Percentiles rank a stretch among this genome's conserved stretches.
phyloP scores from a whole-genome alignment of 2,797 vertebrate genomes.

The Chaunax sp. region DNA sequence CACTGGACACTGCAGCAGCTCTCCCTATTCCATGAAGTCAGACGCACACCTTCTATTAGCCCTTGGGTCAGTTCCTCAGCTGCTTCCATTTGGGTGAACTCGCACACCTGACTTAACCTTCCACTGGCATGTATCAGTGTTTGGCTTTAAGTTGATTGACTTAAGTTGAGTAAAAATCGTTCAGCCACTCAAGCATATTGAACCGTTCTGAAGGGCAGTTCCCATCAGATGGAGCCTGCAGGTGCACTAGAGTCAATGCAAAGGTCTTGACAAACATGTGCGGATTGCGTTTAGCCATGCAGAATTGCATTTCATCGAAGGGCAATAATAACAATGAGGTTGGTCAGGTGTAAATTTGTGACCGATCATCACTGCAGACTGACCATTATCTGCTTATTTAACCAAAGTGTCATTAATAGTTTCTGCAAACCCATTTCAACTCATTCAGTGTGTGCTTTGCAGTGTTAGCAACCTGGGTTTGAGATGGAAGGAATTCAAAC shows the following conservation, averaged over 20 bases:
- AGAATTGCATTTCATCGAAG: slow-evolving; percentile 21
- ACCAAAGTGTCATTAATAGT: slow-evolving; percentile 32
- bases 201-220: slow-evolving; percentile 65
- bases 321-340: neutral
- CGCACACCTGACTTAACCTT: slow-evolving; percentile 74
- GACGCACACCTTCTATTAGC: slow-evolving; percentile 63
- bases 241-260: slow-evolving; percentile 32
- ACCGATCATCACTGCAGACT: slow-evolving; percentile 2
- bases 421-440: slow-evolving; percentile 21
- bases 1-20: slow-evolving; percentile 45
- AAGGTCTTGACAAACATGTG: slow-evolving; percentile 7
- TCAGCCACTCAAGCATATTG: slow-evolving; percentile 59
- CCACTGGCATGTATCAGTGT: slow-evolving; percentile 73
- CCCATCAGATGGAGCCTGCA: slow-evolving; percentile 39
- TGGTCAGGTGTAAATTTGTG: slow-evolving; percentile 26
- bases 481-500: slow-evolving; percentile 19
- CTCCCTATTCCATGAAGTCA: slow-evolving; percentile 44
- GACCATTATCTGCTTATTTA: slow-evolving; percentile 29
- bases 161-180: slow-evolving; percentile 71
- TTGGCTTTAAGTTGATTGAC: slow-evolving; percentile 62
- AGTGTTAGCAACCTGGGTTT: slow-evolving; percentile 4
- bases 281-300: slow-evolving; percentile 17
- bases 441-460: neutral
- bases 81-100: slow-evolving; percentile 68
- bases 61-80: slow-evolving; percentile 66